Evolutionary conservation across 2,797 vertebrate species (phyloP).

Genomic region (Notolabrus celidotus): DNA sequence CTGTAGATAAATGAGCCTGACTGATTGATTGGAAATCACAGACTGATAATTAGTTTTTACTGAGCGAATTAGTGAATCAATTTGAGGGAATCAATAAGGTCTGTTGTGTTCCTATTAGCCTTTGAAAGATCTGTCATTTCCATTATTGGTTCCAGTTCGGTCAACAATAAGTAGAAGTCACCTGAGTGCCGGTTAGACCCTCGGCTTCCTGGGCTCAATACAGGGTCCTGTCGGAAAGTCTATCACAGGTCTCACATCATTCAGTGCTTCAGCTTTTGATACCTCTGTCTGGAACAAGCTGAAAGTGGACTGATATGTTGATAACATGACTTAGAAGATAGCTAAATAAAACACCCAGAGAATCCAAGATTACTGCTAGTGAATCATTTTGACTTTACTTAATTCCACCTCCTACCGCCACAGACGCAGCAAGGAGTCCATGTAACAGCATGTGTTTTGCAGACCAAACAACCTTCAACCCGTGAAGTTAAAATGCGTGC

Average conservation of each 20-base stretch:
- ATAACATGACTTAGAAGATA: background rate
- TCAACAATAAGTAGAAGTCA: background rate
- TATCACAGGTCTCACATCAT: too few relatives aligned
- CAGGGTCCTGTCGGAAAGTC: too few relatives aligned
- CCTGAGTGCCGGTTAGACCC: background rate
- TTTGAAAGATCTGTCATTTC: constrained; percentile 15
- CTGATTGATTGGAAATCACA: constrained; percentile 19
- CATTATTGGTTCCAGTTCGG: constrained; percentile 20
- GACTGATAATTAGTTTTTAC: constrained; percentile 33
- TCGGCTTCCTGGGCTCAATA: background rate
- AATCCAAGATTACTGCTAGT: background rate
- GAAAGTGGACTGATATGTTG: too few relatives aligned
- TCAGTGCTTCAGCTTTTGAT: too few relatives aligned
- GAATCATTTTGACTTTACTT: background rate
- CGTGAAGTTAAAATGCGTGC: constrained; percentile 13
- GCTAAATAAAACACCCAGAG: background rate
- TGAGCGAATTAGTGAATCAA: constrained; percentile 33
- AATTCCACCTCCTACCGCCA: background rate
- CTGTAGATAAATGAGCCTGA: background rate
- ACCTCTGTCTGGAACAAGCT: too few relatives aligned
- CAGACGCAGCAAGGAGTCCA: constrained; percentile 13
- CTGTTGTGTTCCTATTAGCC: constrained; percentile 14
- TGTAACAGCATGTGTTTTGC: constrained; percentile 16
- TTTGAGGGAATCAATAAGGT: constrained; percentile 16
- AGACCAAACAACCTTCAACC: background rate